Conservation (phyloP, 2,797 vertebrate genomes). For the Chiloscyllium punctatum region DNA sequence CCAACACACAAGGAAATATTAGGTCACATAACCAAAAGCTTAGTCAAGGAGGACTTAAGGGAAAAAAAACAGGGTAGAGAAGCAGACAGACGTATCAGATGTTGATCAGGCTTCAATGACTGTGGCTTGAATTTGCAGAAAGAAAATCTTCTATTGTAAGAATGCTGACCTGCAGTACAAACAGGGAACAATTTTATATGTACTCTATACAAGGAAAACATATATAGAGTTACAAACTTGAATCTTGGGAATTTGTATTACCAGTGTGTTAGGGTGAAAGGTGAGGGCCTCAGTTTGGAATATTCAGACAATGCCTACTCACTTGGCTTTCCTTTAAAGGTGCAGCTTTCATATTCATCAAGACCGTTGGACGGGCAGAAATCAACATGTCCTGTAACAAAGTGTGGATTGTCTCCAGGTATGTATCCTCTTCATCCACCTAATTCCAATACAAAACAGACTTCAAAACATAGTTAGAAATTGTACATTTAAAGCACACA, state of each 20-base stretch:
- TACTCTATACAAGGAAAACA: not conserved
- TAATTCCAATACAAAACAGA: not conserved
- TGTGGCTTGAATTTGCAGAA: not conserved
- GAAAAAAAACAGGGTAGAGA: too few species aligned
- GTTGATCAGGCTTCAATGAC: not conserved
- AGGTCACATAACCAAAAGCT: too few species aligned
- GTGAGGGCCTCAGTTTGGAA: not conserved
- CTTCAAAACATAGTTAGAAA: not conserved
- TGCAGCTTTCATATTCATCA: slow-evolving; percentile 1
- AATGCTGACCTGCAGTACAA: not conserved
- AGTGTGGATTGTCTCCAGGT: not conserved
- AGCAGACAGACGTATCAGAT: too few species aligned
- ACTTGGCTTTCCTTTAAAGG: not conserved
- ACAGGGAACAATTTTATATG: not conserved
- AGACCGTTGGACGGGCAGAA: not conserved
- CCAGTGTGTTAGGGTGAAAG: not conserved
- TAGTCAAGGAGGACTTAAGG: not conserved
- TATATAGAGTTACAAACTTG: too few species aligned
- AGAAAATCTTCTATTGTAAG: not conserved
- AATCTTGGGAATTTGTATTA: not conserved
- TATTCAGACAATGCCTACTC: not conserved
- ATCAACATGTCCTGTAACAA: slow-evolving; percentile 7
- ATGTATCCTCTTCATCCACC: not conserved
- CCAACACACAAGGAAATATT: too few species aligned
- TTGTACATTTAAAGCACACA: not conserved